Evolutionary conservation across 2,113 vertebrate species (phyloP).

Genomic region (Steatornis caripensis): DNA sequence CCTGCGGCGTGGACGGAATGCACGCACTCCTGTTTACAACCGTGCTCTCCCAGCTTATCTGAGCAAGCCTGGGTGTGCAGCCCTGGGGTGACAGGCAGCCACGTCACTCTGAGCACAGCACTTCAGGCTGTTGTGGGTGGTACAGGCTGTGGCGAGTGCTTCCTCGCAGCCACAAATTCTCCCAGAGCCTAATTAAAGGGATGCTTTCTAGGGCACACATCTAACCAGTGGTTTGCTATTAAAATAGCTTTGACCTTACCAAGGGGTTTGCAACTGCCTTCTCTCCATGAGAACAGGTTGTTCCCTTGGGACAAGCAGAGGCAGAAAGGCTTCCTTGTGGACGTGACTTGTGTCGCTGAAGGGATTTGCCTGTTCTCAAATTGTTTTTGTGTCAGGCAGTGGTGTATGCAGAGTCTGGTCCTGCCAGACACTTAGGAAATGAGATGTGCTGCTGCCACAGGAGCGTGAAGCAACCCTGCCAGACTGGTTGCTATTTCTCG

Average conservation of each 20-base stretch:
- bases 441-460: not conserved
- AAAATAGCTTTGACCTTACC: not conserved
- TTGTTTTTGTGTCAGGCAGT: not conserved
- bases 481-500: not conserved
- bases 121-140: not conserved
- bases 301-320: not conserved
- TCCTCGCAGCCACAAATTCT: not conserved
- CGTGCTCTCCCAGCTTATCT: not conserved
- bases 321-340: not conserved
- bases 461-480: not conserved
- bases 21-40: constrained; percentile 8
- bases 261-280: not conserved
- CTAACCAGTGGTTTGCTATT: not conserved
- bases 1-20: not conserved
- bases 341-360: not conserved
- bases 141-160: not conserved
- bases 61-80: not conserved
- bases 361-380: not conserved
- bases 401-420: not conserved
- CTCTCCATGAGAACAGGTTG: not conserved
- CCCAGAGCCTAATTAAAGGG: constrained; percentile 1
- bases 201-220: not conserved
- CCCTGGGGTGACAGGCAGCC: constrained; percentile 15
- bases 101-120: constrained; percentile 36
- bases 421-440: not conserved